A percentile compares a stretch with the other conserved stretches of the same genome.
Evolutionary conservation across 2,888 invertebrate species (phyloP).

Genomic region (Drosophila bunnanda): DNA sequence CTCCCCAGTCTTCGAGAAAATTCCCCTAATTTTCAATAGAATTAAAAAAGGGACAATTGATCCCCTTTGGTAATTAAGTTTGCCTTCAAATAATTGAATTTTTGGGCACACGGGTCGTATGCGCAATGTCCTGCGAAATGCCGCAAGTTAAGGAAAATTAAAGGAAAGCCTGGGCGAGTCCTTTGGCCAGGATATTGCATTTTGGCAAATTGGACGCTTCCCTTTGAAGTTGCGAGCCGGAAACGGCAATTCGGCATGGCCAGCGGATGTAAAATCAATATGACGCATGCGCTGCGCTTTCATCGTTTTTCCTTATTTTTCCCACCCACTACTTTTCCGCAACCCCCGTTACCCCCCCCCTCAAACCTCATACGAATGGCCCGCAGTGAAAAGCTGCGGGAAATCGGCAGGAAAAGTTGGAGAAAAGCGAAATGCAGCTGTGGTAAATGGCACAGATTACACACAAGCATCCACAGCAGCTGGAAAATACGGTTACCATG

Average conservation of each 20-base stretch:
- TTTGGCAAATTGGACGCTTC: constrained; percentile 71
- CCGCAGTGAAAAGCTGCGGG: constrained; percentile 24
- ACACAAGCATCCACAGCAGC: constrained; percentile 22
- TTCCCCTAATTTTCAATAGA: constrained; percentile 27
- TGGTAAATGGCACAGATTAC: constrained; percentile 40
- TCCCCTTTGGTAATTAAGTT: constrained; percentile 26
- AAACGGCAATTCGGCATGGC: constrained; percentile 52
- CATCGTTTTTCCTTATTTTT: constrained; percentile 6
- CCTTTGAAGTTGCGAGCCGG: constrained; percentile 69
- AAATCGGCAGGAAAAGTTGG: constrained; percentile 37
- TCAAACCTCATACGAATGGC: neutral
- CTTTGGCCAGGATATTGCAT: constrained; percentile 36
- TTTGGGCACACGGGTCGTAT: constrained; percentile 16
- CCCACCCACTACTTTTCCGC: constrained; percentile 8
- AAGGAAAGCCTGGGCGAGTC: constrained; percentile 6
- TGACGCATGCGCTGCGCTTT: constrained; percentile 72
- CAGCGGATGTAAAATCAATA: constrained; percentile 71
- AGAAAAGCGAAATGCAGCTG: constrained; percentile 39
- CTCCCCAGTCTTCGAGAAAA: neutral
- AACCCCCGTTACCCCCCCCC: neutral
- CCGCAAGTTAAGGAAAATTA: constrained; percentile 19
- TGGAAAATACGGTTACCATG: constrained; percentile 7
- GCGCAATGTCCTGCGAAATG: constrained; percentile 16
- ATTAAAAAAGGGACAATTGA: neutral
- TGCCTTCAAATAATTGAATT: constrained; percentile 16